Evolutionary conservation across 2,113 vertebrate species (phyloP).

Genomic region (Tylochromis polylepis): DNA sequence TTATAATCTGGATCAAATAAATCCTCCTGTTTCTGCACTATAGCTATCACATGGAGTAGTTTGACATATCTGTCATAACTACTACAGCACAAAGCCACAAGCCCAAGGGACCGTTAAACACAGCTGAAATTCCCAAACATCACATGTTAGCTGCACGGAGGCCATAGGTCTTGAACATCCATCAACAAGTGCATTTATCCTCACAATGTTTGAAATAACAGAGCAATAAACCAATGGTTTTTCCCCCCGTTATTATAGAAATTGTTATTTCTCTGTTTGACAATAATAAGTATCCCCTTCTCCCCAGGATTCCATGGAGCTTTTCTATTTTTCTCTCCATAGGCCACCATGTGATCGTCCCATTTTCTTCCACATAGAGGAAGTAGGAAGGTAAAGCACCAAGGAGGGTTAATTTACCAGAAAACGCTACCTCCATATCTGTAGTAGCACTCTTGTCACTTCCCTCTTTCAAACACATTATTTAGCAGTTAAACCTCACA

Average conservation of each 20-base stretch:
- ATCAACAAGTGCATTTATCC: slow-evolving; percentile 20
- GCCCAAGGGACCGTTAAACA: not conserved
- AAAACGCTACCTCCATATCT: slow-evolving; percentile 29
- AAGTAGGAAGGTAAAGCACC: slow-evolving; percentile 17
- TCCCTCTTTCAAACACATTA: no score
- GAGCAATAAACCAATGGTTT: slow-evolving; percentile 2
- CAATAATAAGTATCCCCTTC: slow-evolving; percentile 7
- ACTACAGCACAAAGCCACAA: not conserved
- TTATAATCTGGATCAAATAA: not conserved
- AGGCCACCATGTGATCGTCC: not conserved
- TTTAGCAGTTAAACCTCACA: no score
- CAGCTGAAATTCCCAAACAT: not conserved
- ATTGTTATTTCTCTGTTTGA: not conserved
- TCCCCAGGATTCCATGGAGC: slow-evolving; percentile 11
- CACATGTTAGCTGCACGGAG: not conserved
- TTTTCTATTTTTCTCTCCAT: slow-evolving; percentile 36
- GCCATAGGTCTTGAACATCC: slow-evolving; percentile 20
- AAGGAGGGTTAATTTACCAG: slow-evolving; percentile 15
- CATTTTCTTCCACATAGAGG: slow-evolving; percentile 28
- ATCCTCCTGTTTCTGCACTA: not conserved
- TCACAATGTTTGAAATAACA: slow-evolving; percentile 17
- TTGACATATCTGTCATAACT: not conserved
- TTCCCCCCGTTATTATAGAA: rapidly evolving
- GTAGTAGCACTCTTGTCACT: no score
- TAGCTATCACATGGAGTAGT: not conserved